phyloP scores from a whole-genome alignment of 2,797 vertebrate genomes.

The Lacerta bilineata region DNA sequence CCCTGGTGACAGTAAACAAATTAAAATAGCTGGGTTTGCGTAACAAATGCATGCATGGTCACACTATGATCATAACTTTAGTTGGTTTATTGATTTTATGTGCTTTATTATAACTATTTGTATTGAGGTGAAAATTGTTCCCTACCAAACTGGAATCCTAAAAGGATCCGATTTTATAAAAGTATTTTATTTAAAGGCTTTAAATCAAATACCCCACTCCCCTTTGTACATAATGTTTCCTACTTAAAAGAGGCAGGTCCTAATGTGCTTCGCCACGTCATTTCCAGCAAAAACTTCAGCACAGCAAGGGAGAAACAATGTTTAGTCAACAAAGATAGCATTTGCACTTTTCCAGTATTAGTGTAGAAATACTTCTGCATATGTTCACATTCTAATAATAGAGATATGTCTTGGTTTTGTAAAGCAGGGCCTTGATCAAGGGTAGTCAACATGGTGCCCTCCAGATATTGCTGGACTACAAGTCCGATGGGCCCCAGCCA shows the following conservation, averaged over 20 bases:
- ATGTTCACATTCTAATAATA: background rate
- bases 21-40: background rate
- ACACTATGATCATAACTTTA: background rate
- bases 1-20: background rate
- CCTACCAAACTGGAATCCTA: background rate
- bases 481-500: background rate
- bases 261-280: background rate
- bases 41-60: background rate
- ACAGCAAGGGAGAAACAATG: slow-evolving; percentile 4
- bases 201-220: background rate
- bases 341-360: background rate
- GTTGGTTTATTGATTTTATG: background rate
- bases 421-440: background rate
- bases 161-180: background rate
- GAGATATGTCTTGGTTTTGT: slow-evolving; percentile 15
- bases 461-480: background rate
- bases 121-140: background rate
- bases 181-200: background rate
- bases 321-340: background rate
- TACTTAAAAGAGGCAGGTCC: background rate
- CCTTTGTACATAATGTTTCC: background rate
- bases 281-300: slow-evolving; percentile 32
- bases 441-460: background rate
- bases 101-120: background rate
- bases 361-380: background rate